Percentiles rank a stretch among this genome's conserved stretches.
Conservation (phyloP, 2,797 vertebrate genomes). For the Rhinatrema bivittatum region DNA sequence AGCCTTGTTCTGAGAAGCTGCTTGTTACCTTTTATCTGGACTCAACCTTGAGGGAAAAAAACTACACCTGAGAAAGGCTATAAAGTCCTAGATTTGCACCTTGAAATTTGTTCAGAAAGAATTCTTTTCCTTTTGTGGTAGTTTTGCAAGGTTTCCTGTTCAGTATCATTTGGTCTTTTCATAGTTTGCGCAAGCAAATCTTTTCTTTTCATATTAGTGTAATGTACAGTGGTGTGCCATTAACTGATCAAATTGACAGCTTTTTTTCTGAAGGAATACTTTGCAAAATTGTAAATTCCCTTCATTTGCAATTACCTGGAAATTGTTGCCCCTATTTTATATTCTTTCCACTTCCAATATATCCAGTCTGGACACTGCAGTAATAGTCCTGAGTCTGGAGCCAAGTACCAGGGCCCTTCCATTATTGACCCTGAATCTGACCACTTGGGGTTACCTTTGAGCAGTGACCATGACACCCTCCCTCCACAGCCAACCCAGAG, state of each 20-base stretch:
- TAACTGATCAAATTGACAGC: background rate
- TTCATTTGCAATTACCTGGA: too few species aligned
- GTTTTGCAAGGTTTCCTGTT: conserved; percentile 23
- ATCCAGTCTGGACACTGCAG: too few species aligned
- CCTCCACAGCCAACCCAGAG: background rate
- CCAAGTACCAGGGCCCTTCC: too few species aligned
- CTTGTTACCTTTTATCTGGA: conserved; percentile 37
- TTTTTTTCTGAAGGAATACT: background rate
- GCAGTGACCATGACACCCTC: background rate
- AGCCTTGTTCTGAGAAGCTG: conserved; percentile 47
- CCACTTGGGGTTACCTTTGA: conserved; percentile 1
- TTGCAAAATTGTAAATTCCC: background rate
- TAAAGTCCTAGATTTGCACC: conserved; percentile 45
- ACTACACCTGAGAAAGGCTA: conserved; percentile 22
- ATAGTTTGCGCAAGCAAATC: conserved; percentile 12
- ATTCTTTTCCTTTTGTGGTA: conserved; percentile 17
- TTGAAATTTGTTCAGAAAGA: conserved; percentile 61
- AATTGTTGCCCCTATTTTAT: too few species aligned
- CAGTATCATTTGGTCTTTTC: conserved; percentile 3
- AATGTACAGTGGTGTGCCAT: background rate
- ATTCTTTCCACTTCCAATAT: too few species aligned
- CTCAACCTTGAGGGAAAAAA: conserved; percentile 22
- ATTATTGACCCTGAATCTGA: background rate
- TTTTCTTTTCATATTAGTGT: background rate
- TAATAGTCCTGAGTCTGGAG: too few species aligned